phyloP scores from a whole-genome alignment of 1,140 invertebrate species.

The Meloidogyne chitwoodi region DNA sequence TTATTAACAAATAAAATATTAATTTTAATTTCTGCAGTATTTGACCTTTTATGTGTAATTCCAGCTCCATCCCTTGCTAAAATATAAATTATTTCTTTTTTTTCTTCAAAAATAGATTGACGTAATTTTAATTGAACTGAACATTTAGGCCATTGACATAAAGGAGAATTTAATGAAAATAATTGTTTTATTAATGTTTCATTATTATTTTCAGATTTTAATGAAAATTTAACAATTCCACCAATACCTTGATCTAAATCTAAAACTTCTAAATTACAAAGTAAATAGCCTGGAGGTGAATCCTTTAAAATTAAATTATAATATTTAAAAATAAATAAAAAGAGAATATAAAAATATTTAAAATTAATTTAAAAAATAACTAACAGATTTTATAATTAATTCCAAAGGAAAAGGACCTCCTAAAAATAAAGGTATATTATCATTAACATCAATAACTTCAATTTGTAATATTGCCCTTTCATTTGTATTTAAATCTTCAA shows the following conservation, averaged over 20 bases:
- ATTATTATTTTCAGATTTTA: neutral
- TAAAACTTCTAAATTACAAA: neutral
- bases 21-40: constrained; percentile 2
- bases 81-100: neutral
- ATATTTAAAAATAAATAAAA: neutral
- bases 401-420: constrained; percentile 13
- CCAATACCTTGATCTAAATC: constrained; percentile 19
- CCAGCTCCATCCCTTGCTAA: constrained; percentile 10
- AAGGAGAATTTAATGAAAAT: constrained; percentile 4
- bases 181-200: neutral
- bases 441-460: constrained; percentile 14
- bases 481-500: neutral
- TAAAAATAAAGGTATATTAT: constrained; percentile 4
- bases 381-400: neutral
- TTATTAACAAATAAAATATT: neutral
- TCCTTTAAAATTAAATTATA: neutral
- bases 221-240: constrained; percentile 2
- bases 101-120: neutral
- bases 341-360: too few species aligned
- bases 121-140: neutral
- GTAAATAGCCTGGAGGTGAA: neutral
- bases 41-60: constrained; percentile 6
- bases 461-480: constrained; percentile 9
- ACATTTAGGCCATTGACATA: constrained; percentile 14
- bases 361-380: neutral